phyloP scores from a whole-genome alignment of 2,113 vertebrate genomes.

The Macrotus californicus region DNA sequence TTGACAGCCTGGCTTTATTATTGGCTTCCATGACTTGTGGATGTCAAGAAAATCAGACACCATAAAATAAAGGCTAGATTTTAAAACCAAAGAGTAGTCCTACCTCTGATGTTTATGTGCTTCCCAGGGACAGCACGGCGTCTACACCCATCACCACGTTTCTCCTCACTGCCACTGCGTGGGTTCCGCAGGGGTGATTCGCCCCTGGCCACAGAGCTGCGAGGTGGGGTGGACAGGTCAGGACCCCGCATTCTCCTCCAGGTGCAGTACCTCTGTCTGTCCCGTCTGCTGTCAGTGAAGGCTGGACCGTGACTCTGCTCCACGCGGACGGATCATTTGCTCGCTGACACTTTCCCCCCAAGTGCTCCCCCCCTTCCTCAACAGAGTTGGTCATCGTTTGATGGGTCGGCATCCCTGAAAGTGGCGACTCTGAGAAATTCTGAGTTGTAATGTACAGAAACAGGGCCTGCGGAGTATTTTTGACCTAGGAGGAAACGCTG shows the following conservation, averaged over 20 bases:
- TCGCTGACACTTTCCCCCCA: too few relatives aligned
- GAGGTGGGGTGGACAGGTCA: background rate
- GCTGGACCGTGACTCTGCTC: too few relatives aligned
- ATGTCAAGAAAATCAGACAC: constrained; percentile 44
- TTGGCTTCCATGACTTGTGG: background rate
- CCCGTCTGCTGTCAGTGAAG: background rate
- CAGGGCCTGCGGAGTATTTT: background rate
- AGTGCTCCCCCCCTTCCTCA: background rate
- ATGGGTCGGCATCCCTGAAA: background rate
- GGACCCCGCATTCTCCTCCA: background rate
- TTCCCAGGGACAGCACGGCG: background rate
- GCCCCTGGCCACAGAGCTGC: background rate
- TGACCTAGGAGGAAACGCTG: background rate
- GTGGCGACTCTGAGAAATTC: background rate
- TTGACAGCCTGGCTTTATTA: background rate
- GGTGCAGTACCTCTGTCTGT: background rate
- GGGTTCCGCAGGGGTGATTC: background rate
- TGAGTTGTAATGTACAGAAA: background rate
- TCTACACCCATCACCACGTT: background rate
- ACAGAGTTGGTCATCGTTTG: background rate
- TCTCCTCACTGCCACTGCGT: background rate
- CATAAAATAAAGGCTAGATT: constrained; percentile 16
- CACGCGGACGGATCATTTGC: background rate
- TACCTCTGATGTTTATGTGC: background rate
- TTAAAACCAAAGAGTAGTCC: constrained; percentile 37